These are phyloP conservation scores for Enhydra lutris DNA, from an alignment of 2,113 vertebrate genomes.

Conservation along the genomic window DNA sequence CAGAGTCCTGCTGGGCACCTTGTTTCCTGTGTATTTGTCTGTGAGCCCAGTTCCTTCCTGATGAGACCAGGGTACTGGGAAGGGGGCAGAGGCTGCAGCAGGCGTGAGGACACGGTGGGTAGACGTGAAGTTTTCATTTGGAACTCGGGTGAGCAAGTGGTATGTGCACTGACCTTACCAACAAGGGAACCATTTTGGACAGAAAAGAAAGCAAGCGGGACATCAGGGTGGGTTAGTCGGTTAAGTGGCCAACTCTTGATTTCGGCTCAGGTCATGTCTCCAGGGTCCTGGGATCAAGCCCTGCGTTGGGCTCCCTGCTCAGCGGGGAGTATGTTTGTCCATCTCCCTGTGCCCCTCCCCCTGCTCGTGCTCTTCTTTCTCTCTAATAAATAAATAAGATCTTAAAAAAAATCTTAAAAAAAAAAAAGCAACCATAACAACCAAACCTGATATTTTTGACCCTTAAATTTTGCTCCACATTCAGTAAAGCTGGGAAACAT, in stretches of 20 bases:
- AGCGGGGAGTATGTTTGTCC: neutral
- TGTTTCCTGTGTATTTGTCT: neutral
- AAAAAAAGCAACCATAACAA: neutral
- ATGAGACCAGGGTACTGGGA: neutral
- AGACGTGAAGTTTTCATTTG: neutral
- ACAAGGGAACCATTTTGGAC: neutral
- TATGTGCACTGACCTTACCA: neutral
- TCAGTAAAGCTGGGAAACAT: neutral
- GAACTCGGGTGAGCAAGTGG: neutral
- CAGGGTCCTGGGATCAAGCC: too few species aligned
- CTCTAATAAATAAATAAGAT: neutral
- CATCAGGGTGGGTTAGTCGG: neutral
- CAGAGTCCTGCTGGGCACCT: neutral
- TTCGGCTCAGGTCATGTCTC: too few species aligned
- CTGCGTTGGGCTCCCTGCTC: neutral
- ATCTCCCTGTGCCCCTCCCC: too few species aligned
- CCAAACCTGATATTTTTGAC: neutral
- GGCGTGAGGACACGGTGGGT: neutral
- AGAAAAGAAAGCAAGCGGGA: neutral
- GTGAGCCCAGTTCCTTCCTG: conserved; percentile 20
- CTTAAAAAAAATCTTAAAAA: neutral
- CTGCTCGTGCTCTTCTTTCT: neutral
- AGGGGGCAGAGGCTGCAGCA: neutral
- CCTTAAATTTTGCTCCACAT: neutral
- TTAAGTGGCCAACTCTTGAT: neutral